Conservation (phyloP, 2,888 invertebrate species). For the Polydesmus complanatus region DNA sequence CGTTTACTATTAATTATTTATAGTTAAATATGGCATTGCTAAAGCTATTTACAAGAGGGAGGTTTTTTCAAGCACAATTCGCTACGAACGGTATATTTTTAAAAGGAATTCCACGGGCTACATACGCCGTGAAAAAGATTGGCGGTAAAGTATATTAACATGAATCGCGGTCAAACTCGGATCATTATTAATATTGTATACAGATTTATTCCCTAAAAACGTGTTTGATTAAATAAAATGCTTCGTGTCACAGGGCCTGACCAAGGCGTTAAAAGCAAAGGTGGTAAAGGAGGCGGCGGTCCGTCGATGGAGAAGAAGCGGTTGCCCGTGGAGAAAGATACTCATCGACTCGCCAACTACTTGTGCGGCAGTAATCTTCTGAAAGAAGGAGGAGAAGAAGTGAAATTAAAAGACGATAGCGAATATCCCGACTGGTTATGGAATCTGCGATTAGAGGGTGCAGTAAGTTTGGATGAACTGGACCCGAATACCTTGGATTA, state of each 20-base stretch:
- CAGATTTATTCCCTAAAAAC: no score
- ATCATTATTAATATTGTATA: no score
- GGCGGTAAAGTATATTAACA: no score
- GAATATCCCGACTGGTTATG: constrained; percentile 93
- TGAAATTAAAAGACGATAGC: constrained; percentile 53
- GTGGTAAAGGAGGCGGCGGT: background rate
- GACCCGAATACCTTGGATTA: constrained; percentile 66
- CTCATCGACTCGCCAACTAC: constrained; percentile 53
- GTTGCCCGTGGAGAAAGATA: constrained; percentile 72
- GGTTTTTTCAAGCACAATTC: no score
- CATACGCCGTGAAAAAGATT: no score
- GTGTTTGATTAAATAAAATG: no score
- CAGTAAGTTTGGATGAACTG: constrained; percentile 53
- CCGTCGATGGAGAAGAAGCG: constrained; percentile 46
- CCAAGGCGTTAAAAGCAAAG: background rate
- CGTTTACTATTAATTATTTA: no score
- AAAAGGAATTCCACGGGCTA: no score
- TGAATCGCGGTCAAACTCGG: no score
- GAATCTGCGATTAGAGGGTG: constrained; percentile 49
- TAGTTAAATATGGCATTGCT: no score
- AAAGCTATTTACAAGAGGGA: no score
- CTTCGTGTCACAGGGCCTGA: background rate
- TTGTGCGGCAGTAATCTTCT: constrained; percentile 77
- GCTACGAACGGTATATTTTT: no score
- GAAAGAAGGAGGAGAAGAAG: constrained; percentile 60